Evolutionary conservation across 2,113 vertebrate genomes (phyloP), one percentile per base, ranked within the genome.

Genomic region (Solea solea): DNA sequence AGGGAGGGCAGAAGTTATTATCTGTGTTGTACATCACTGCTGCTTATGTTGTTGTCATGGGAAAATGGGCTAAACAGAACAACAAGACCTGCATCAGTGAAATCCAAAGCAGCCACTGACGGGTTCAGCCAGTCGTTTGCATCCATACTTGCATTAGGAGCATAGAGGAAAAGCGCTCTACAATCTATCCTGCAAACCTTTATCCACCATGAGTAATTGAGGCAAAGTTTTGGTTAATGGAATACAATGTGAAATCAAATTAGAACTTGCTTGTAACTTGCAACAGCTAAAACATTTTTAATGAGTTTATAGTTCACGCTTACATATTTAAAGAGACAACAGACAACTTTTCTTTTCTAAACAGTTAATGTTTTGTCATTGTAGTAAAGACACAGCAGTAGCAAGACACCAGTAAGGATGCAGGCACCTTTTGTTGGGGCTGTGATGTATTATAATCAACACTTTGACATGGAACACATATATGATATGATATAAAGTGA

Each of bases 131-230:
- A 45, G 44, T 74, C 60, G 59, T 62, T 70, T 78, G 46, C 21
- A 63, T 52, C 63, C 60, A 66, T 71, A 53, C 10, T 9, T 82
- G 78, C 59, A 84, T 84, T 85, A 79, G 59, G 25, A 3, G 40
- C 45, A 55, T 57, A 40, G 64, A 27, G 34, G 40, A 46, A 53
- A 57, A n/a, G 41, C 34, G 14, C 12, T n/a, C 27, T 27, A 44
- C 62, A 76, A 64, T 59, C 71, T 61, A 46, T 67, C 49, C 10
- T 55, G 49, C 65, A 75, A 85, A 78, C 75, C 61, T 80, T 71
- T 58, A 75, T 78, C 76, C 67, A 57, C 67, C 69, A 8, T 74
- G 69, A 69, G 83, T 69, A 78, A 87, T 84, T 75, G 34, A 81
- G 70, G 70, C 45, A 71, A 67, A 77, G 63, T 48, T 61, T 70